Percentiles rank a stretch among this genome's conserved stretches.
Evolutionary conservation across 1,140 invertebrate species (phyloP).

Genomic region (Platyscapa corneri): DNA sequence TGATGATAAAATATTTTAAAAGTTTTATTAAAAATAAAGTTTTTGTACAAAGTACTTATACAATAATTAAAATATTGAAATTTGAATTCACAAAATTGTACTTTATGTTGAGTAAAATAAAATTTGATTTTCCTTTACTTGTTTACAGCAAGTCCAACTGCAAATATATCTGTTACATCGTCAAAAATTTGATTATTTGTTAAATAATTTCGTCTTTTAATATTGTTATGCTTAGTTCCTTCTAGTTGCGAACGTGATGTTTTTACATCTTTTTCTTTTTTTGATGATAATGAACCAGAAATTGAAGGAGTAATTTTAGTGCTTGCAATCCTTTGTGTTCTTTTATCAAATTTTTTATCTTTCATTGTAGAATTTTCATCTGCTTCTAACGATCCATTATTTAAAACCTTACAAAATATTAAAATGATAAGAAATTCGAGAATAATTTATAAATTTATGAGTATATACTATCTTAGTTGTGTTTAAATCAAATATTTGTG

Average conservation of each 20-base stretch:
- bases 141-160: slow-evolving; percentile 62
- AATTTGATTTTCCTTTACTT: slow-evolving; percentile 48
- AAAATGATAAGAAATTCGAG: not conserved
- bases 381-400: not conserved
- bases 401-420: not conserved
- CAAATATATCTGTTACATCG: slow-evolving; percentile 65
- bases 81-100: no score
- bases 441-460: not conserved
- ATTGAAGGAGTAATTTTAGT: slow-evolving; percentile 8
- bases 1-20: not conserved
- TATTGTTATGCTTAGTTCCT: not conserved
- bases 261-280: slow-evolving; percentile 17
- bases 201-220: slow-evolving; percentile 49
- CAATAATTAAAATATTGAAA: slow-evolving; percentile 3
- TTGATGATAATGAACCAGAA: not conserved
- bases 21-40: slow-evolving; percentile 41
- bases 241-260: not conserved
- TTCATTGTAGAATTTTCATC: not conserved
- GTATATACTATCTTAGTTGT: not conserved
- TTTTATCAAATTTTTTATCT: slow-evolving; percentile 6
- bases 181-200: slow-evolving; percentile 54
- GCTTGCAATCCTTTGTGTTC: not conserved
- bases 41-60: slow-evolving; percentile 3
- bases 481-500: not conserved
- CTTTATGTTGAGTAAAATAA: not conserved